These are phyloP conservation scores for Panonychus citri DNA, from an alignment of 1,140 invertebrate species.

Conservation along the genomic window DNA sequence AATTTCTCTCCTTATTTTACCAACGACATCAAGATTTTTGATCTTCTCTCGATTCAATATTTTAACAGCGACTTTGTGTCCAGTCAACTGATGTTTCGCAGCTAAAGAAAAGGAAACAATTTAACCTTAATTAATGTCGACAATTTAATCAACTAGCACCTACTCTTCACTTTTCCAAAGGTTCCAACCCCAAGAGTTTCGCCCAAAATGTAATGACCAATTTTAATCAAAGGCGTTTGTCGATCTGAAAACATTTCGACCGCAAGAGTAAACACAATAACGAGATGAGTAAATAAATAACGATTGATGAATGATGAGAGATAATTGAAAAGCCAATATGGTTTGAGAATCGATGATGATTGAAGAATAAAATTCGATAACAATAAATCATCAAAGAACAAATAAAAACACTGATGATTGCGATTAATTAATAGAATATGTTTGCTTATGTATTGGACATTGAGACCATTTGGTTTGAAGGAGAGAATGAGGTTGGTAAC, in stretches of 20 bases:
- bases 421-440: too few species aligned
- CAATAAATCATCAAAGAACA: too few species aligned
- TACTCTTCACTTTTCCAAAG: conserved; percentile 83
- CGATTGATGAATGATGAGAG: too few species aligned
- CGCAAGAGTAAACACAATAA: too few species aligned
- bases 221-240: conserved; percentile 50
- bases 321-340: too few species aligned
- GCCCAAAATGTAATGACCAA: conserved; percentile 72
- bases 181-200: conserved; percentile 73
- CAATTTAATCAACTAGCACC: conserved; percentile 12
- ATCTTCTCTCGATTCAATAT: conserved; percentile 97
- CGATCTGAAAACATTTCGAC: neutral
- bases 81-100: conserved; percentile 87
- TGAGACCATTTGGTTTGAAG: too few species aligned
- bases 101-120: conserved; percentile 31
- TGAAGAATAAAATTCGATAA: too few species aligned
- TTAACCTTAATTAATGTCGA: neutral
- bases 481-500: too few species aligned
- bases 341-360: too few species aligned
- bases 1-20: conserved; percentile 93
- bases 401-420: too few species aligned
- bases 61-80: conserved; percentile 96
- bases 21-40: conserved; percentile 94
- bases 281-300: too few species aligned
- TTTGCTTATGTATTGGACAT: too few species aligned